These are phyloP conservation scores for Notothenia rossii DNA, from an alignment of 2,113 vertebrate genomes.

Conservation along the genomic window DNA sequence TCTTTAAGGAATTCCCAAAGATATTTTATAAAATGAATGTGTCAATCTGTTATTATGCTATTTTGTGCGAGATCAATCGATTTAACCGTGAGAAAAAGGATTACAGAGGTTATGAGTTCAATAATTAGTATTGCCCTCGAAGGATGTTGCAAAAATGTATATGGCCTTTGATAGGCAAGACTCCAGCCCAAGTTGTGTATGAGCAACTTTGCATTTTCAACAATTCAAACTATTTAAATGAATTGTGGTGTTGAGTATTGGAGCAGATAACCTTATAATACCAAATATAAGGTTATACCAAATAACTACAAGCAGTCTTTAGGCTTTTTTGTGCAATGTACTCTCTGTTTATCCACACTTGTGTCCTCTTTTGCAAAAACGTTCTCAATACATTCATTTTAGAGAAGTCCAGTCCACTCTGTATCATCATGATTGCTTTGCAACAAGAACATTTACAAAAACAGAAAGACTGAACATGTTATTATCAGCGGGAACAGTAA, in stretches of 20 bases:
- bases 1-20: too few species aligned
- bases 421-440: slow-evolving; percentile 42
- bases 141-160: too few species aligned
- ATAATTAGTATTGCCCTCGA: too few species aligned
- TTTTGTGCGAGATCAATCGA: too few species aligned
- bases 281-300: not conserved
- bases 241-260: not conserved
- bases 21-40: too few species aligned
- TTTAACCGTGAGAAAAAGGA: too few species aligned
- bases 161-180: too few species aligned
- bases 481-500: slow-evolving; percentile 1
- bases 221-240: not conserved
- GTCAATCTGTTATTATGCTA: too few species aligned
- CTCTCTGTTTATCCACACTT: slow-evolving; percentile 39
- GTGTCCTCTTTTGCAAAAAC: slow-evolving; percentile 20
- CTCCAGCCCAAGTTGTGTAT: not conserved
- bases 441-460: slow-evolving; percentile 41
- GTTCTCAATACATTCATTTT: slow-evolving; percentile 38
- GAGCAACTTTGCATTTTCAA: not conserved
- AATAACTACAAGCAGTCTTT: slow-evolving; percentile 25
- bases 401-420: slow-evolving; percentile 18
- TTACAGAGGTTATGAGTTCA: too few species aligned
- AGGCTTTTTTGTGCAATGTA: slow-evolving; percentile 28
- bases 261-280: not conserved
- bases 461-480: slow-evolving; percentile 29